Percentiles rank a stretch among this genome's conserved stretches.
These are phyloP conservation scores for Andrena bucephala DNA, from an alignment of 2,888 invertebrate species.

Conservation along the genomic window DNA sequence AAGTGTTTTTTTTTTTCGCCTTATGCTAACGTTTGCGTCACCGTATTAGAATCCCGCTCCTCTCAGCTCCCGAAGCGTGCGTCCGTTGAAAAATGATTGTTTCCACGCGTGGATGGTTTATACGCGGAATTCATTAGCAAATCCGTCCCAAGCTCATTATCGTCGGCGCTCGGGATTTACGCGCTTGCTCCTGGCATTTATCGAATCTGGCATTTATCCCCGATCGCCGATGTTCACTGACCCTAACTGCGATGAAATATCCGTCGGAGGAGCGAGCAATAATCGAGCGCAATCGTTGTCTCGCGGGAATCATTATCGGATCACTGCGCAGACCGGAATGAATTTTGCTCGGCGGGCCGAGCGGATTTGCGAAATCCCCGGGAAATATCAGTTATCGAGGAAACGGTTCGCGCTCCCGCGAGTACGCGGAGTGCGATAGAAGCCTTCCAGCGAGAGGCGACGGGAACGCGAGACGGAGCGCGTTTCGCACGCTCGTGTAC, in stretches of 20 bases:
- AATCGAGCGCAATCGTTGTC: constrained; percentile 51
- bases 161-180: constrained; percentile 8
- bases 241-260: constrained; percentile 66
- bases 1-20: no score
- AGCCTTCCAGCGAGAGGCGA: background rate
- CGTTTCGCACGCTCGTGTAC: constrained; percentile 32
- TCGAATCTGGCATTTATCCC: constrained; percentile 30
- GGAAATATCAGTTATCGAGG: constrained; percentile 15
- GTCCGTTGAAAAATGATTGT: background rate
- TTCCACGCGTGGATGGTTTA: background rate
- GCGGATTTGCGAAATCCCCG: constrained; percentile 19
- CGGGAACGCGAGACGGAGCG: background rate
- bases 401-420: constrained; percentile 10
- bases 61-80: background rate
- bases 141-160: background rate
- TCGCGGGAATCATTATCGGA: constrained; percentile 53
- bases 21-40: no score
- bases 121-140: background rate
- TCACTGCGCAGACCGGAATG: constrained; percentile 50
- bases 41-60: background rate
- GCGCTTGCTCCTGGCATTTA: constrained; percentile 3
- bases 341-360: constrained; percentile 21
- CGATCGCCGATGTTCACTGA: constrained; percentile 60
- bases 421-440: background rate
- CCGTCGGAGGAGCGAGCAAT: constrained; percentile 20